Evolutionary conservation across 1,140 invertebrate genomes (phyloP), one percentile per base, ranked within the genome.

Genomic region (Augochlora pura): DNA sequence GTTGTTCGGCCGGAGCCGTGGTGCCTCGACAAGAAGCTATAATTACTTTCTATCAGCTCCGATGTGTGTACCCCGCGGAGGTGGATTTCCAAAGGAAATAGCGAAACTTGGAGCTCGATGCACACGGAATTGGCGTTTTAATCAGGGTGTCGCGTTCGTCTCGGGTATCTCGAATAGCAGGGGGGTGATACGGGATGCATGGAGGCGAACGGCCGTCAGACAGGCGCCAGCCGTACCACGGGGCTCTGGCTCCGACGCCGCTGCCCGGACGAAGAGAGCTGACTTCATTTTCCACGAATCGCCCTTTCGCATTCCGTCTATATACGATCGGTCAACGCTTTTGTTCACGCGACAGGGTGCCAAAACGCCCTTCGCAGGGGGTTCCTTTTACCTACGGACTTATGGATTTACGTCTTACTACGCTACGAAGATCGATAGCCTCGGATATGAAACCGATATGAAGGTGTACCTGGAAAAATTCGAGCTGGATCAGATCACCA

Each of bases 111-210:
- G 32, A 85, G 83, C 75, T 86, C 84, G 83, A 86, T 86, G 85
- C 81, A 69, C 76, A 65, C 63, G 72, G 70, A 86, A 78, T 86
- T 75, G 86, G 85, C 82, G 89, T 88, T 90, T 90, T 90, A 90
- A 90, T 90, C 89, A 90, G 86, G 80, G 86, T 85, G 85, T 85
- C 85, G 81, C 87, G 89, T 88, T 87, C 86, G 83, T 84, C 88
- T 88, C 82, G 81, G 80, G 77, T 87, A 87, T 84, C 72, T 77
- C 64, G 85, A 72, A 78, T 77, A 80, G 65, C 21, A 32, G 49
- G 38, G 39, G 23, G 64, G 23, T 57, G 77, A 83, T 66, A 73
- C 65, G 65, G 52, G 77, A 67, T 76, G 71, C 79, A 81, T 73
- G 77, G 65, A 75, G 54, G 72, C 54, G 32, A 77, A 79, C 70